Base-by-base conservation (phyloP, 2,888 invertebrate species). In the Quadriops clusia region DNA sequence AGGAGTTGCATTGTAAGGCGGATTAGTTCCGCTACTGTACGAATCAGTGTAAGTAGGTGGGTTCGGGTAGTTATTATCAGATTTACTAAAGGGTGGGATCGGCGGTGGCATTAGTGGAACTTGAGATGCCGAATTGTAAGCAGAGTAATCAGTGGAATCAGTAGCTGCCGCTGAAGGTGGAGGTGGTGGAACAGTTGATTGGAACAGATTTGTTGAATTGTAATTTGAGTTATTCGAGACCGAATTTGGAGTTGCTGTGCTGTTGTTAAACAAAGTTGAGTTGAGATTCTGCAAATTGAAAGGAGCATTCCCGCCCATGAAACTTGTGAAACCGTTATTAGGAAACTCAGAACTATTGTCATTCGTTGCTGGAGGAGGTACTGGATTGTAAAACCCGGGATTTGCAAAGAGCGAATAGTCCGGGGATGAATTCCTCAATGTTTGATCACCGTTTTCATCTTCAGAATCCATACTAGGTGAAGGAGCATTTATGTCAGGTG, bases 401-500 rank as follows among this genome's bases (percentile, higher is more conserved):
- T 53, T 57, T 8, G 49, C 40, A 33, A n/a, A n/a, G n/a, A n/a
- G n/a, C n/a, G n/a, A n/a, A n/a, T n/a, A n/a, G n/a, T n/a, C n/a
- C n/a, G n/a, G n/a, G n/a, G n/a, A n/a, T n/a, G n/a, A n/a, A n/a
- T n/a, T n/a, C n/a, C n/a, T n/a, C n/a, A n/a, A n/a, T n/a, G n/a
- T n/a, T n/a, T n/a, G n/a, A n/a, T n/a, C n/a, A n/a, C n/a, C n/a
- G n/a, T n/a, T n/a, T n/a, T n/a, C n/a, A n/a, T n/a, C n/a, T n/a
- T 86, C 86, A 34, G 82, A 78, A 47, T 84, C 85, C 17, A 86
- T 85, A 48, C 77, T 78, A 5, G 85, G 85, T 2, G 84, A 84
- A 1, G 77, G 77, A 33, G 77, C 73, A 38, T 64, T 61, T 3
- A 74, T 65, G n/a, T 72, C 72, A 0, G 81, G 81, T 1, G 75